Base-by-base conservation (phyloP, 1,140 invertebrate genomes). In the Coptotermes formosanus region DNA sequence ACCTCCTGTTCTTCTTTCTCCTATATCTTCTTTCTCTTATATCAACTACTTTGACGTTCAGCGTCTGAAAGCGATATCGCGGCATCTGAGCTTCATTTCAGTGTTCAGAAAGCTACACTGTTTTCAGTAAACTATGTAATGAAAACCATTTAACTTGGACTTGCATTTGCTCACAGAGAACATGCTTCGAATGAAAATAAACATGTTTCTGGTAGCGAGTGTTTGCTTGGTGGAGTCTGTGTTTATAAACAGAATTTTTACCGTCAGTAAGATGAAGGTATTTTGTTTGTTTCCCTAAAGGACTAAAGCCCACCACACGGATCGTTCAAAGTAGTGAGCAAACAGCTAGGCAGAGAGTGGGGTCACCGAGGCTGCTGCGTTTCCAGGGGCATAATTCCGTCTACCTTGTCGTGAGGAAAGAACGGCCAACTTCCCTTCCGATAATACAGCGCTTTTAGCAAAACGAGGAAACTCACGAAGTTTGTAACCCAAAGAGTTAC, bases 171-270 rank as follows among this genome's bases (percentile, higher is more conserved):
- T 55, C 0, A 2, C 52, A 0, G 7, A 55, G 52, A 16, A 55
- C 52, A 21, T 1, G 14, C 14, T 4, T 55, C 3, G 52, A 55
- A 55, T 55, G 52, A 55, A 75, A 75, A 75, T 75, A 75, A 75
- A 75, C 64, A 14, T 75, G 25, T n/a, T 30, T n/a, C 64, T 75
- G 2, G 7, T 30, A 9, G n/a, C 25, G n/a, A 75, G 59, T 12
- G 12, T 64, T 23, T 64, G 21, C 25, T 64, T 64, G 25, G 25
- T 75, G 9, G 64, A n/a, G 25, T 30, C n/a, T 30, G 14, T n/a
- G 16, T 75, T 30, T 75, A 75, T 75, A 75, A 75, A 75, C 64
- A 75, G n/a, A n/a, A 75, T n/a, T 75, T 25, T 75, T 75, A 30
- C 64, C 64, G 8, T n/a, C 64, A 30, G 14, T 75, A 75, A 75